Conservation (phyloP, 1,140 invertebrate species). For the Microplitis demolitor region DNA sequence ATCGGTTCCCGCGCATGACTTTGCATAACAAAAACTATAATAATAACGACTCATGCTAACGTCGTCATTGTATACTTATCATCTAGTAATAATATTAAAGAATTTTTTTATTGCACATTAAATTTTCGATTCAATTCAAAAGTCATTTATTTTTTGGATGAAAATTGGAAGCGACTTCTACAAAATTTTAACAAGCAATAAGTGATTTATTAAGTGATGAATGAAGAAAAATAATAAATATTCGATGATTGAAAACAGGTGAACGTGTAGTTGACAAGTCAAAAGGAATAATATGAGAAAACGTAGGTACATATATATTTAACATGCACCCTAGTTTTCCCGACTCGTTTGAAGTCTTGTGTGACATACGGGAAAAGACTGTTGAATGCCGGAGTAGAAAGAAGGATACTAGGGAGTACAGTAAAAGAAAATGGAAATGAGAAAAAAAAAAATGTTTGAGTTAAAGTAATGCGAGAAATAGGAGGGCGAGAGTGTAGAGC, state of each 20-base stretch:
- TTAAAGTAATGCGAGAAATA: background rate
- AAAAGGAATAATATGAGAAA: background rate
- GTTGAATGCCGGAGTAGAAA: background rate
- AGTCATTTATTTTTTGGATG: too few species aligned
- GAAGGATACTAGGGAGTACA: background rate
- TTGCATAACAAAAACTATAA: slow-evolving; percentile 28
- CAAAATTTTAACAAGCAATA: too few species aligned
- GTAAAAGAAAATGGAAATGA: too few species aligned
- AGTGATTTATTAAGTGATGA: too few species aligned
- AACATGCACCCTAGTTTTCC: slow-evolving; percentile 28
- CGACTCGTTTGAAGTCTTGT: background rate
- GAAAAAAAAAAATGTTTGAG: too few species aligned
- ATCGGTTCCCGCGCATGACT: slow-evolving; percentile 24
- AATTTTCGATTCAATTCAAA: too few species aligned
- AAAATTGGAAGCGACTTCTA: too few species aligned
- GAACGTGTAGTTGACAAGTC: background rate
- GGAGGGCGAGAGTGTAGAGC: background rate
- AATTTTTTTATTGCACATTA: background rate
- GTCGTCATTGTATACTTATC: background rate
- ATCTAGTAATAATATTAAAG: background rate
- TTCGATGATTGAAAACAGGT: background rate
- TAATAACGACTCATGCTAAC: slow-evolving; percentile 7
- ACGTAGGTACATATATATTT: slow-evolving; percentile 18
- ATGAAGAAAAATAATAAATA: too few species aligned
- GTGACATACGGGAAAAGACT: background rate